Evolutionary conservation across 53 echinoderm and acorn worm genomes (phyloP), one percentile per base, ranked within the genome.

Genomic region (Echinarachnius parma): DNA sequence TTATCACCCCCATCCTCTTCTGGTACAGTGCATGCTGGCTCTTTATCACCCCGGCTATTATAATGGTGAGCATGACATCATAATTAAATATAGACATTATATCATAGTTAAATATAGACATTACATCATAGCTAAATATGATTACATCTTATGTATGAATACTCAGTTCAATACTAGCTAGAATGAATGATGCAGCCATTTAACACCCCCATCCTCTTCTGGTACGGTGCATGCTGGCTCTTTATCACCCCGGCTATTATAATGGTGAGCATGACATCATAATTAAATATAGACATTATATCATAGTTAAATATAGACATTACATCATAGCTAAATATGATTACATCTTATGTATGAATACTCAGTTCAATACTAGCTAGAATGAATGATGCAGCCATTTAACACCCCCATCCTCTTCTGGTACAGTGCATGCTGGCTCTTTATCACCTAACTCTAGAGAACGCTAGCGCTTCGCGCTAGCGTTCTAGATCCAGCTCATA

Each of bases 21-120:
- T 90, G 83, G 83, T 94, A 92, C 54, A 45, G 49, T 50, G 42
- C 66, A 31, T 89, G 89, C 28, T 92, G 93, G 93, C 13, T 78
- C n/a, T 46, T 92, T 18, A 34, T 89, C 21, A 92, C 93, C 13
- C 93, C 93, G 1, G 49, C 53, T 15, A 64, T 89, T 9, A 92
- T 92, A 25, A 27, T 78, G 42, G 93, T 92, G 50, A 80, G 85
- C 66, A 31, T n/a, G n/a, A n/a, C n/a, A n/a, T n/a, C n/a, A n/a
- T n/a, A n/a, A n/a, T n/a, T n/a, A n/a, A n/a, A n/a, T n/a, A n/a
- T n/a, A n/a, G n/a, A n/a, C n/a, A n/a, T n/a, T n/a, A n/a, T n/a
- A n/a, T n/a, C n/a, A n/a, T n/a, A n/a, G n/a, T n/a, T n/a, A n/a
- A n/a, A n/a, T n/a, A n/a, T n/a, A n/a, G n/a, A n/a, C n/a, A n/a